phyloP scores from a whole-genome alignment of 2,113 vertebrate species.

The Callorhinus ursinus region DNA sequence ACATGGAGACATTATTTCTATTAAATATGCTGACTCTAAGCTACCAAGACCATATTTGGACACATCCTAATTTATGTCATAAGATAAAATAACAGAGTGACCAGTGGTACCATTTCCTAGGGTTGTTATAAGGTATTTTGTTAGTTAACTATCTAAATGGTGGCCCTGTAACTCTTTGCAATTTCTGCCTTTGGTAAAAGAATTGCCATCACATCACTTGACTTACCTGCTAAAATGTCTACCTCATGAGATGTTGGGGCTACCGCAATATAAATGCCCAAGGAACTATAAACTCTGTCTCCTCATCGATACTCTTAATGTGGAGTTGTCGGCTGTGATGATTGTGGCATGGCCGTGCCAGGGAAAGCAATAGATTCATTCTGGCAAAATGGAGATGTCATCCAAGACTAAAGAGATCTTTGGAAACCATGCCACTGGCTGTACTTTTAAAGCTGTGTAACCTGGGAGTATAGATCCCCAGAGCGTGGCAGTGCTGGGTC shows the following conservation, averaged over 20 bases:
- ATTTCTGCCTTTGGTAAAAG: constrained; percentile 2
- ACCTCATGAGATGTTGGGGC: background rate
- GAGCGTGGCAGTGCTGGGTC: background rate
- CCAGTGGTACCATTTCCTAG: background rate
- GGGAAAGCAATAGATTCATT: background rate
- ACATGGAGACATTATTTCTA: background rate
- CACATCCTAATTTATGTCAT: background rate
- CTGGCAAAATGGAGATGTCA: background rate
- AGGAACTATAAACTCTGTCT: background rate
- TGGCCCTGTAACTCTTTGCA: background rate
- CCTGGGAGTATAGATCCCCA: background rate
- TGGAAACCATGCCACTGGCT: background rate
- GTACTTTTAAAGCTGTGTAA: background rate
- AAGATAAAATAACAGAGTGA: background rate
- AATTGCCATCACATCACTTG: background rate
- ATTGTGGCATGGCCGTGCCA: background rate
- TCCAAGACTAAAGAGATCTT: constrained; percentile 31
- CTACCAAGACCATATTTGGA: background rate
- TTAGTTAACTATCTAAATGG: background rate
- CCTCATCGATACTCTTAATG: background rate
- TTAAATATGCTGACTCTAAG: background rate
- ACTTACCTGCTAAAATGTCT: background rate
- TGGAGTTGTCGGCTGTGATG: background rate
- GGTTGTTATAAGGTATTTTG: background rate
- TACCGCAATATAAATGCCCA: background rate